Percentiles rank a stretch among this genome's conserved stretches.
phyloP scores from a whole-genome alignment of 2,888 invertebrate species.

The Nysson spinosus region DNA sequence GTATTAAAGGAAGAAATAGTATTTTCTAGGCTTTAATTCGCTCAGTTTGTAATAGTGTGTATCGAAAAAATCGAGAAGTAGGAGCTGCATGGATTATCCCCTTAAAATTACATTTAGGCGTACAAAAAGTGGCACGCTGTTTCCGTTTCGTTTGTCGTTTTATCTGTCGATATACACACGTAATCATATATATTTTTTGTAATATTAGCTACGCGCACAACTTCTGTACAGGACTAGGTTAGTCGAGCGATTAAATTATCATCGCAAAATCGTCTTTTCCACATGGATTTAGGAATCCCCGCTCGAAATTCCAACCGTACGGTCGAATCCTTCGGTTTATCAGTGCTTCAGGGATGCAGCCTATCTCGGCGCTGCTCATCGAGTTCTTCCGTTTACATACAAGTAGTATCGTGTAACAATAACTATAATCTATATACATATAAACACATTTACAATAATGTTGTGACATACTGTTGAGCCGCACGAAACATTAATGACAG shows the following conservation, averaged over 20 bases:
- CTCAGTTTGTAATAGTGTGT: background rate
- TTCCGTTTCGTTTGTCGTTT: constrained; percentile 18
- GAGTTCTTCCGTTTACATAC: constrained; percentile 54
- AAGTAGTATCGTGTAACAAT: constrained; percentile 64
- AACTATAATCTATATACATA: constrained; percentile 76
- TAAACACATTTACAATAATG: constrained; percentile 75
- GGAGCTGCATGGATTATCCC: constrained; percentile 10
- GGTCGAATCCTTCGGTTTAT: constrained; percentile 23
- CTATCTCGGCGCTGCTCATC: constrained; percentile 23
- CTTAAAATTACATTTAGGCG: constrained; percentile 26
- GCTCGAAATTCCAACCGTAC: constrained; percentile 20
- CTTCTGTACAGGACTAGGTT: constrained; percentile 76
- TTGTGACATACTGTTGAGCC: constrained; percentile 50
- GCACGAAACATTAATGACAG: constrained; percentile 34
- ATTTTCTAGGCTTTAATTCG: constrained; percentile 3
- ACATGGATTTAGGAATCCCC: constrained; percentile 16
- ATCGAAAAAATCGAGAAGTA: constrained; percentile 15
- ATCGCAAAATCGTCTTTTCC: constrained; percentile 28
- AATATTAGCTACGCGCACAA: constrained; percentile 63
- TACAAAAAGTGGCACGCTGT: constrained; percentile 51
- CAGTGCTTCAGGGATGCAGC: constrained; percentile 17
- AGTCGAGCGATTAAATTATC: constrained; percentile 70
- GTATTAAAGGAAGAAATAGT: constrained; percentile 10
- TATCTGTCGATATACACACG: constrained; percentile 26
- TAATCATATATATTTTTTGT: constrained; percentile 24